phyloP scores from a whole-genome alignment of 2,797 vertebrate genomes.

The Hyperoplus immaculatus region DNA sequence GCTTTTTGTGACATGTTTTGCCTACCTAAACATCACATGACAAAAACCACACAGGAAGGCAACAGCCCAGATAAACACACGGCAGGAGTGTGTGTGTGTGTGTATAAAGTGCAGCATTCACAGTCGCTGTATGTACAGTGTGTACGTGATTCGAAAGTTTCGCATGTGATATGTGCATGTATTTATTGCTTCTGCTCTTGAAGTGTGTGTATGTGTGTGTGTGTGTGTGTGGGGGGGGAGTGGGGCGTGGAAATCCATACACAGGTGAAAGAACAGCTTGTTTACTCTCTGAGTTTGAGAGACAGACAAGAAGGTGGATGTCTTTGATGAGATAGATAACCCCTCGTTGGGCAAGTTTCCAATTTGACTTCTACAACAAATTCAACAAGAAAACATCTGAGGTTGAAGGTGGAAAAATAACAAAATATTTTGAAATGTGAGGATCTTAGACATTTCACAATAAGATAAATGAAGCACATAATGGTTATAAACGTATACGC shows the following conservation, averaged over 20 bases:
- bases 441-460: not conserved
- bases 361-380: slow-evolving; percentile 90
- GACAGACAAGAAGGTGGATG: slow-evolving; percentile 91
- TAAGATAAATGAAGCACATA: not conserved
- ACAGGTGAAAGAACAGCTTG: slow-evolving; percentile 85
- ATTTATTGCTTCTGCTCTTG: slow-evolving; percentile 72
- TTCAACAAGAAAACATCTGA: slow-evolving; percentile 88
- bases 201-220: slow-evolving; percentile 16
- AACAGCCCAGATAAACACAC: slow-evolving; percentile 62
- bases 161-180: slow-evolving; percentile 49
- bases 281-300: slow-evolving; percentile 51
- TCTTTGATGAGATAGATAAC: slow-evolving; percentile 86
- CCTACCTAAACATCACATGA: slow-evolving; percentile 54
- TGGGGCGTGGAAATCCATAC: slow-evolving; percentile 70
- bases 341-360: slow-evolving; percentile 61
- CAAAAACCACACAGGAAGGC: slow-evolving; percentile 67
- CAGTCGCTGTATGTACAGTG: slow-evolving; percentile 41
- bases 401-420: slow-evolving; percentile 51
- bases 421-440: slow-evolving; percentile 2
- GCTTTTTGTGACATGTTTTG: slow-evolving; percentile 48
- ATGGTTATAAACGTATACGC: not conserved
- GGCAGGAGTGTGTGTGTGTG: slow-evolving; percentile 15
- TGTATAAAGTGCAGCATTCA: slow-evolving; percentile 26
- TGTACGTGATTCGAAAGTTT: slow-evolving; percentile 70
- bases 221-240: not conserved